A percentile compares a stretch with the other conserved stretches of the same genome.
phyloP scores from a whole-genome alignment of 2,888 invertebrate genomes.

The Caenorhabditis parvicauda region DNA sequence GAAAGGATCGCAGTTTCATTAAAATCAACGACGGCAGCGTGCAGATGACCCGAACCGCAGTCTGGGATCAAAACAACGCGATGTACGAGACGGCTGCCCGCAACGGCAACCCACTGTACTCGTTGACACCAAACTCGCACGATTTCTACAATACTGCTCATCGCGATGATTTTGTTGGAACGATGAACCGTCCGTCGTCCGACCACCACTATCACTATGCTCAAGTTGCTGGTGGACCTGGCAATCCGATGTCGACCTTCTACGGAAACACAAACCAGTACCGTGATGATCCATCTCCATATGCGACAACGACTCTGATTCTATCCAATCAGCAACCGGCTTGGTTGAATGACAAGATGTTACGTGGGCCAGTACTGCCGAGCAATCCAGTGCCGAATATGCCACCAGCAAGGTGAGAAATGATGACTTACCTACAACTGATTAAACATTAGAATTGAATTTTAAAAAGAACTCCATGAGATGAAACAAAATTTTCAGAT shows the following conservation, averaged over 20 bases:
- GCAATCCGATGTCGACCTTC: constrained; percentile 46
- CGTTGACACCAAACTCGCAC: constrained; percentile 43
- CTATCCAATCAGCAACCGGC: constrained; percentile 51
- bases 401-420: constrained; percentile 33
- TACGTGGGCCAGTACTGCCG: constrained; percentile 43
- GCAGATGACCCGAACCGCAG: constrained; percentile 37
- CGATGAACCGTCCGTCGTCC: constrained; percentile 34
- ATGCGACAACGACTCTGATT: constrained; percentile 60
- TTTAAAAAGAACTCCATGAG: background rate
- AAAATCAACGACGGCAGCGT: constrained; percentile 61
- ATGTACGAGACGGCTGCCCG: constrained; percentile 32
- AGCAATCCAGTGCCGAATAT: constrained; percentile 46
- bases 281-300: constrained; percentile 60
- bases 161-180: constrained; percentile 33
- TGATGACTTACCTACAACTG: background rate
- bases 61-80: constrained; percentile 33
- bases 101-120: constrained; percentile 39
- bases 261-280: constrained; percentile 51
- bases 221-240: constrained; percentile 42
- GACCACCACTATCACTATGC: constrained; percentile 55
- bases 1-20: constrained; percentile 47
- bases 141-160: constrained; percentile 36
- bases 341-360: constrained; percentile 46
- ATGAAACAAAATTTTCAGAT: constrained; percentile 8
- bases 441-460: too few species aligned